These are phyloP conservation scores for Pygoscelis antarcticus DNA, from an alignment of 2,113 vertebrate genomes.

Conservation along the genomic window DNA sequence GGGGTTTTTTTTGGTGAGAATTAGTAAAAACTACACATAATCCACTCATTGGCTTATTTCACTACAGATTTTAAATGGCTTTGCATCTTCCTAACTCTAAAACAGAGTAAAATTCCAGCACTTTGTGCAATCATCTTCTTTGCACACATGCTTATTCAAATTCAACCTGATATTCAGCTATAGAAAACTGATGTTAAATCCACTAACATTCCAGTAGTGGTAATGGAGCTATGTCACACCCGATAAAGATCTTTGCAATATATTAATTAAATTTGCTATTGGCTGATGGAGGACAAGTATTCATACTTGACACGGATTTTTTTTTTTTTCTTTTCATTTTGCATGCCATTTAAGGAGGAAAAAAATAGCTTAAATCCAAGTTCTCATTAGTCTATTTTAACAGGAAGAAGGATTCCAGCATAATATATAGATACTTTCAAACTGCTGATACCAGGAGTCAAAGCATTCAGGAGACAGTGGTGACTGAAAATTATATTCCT, in stretches of 20 bases:
- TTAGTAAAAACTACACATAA: background rate
- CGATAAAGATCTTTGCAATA: background rate
- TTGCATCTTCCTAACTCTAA: background rate
- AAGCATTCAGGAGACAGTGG: constrained; percentile 6
- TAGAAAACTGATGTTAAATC: background rate
- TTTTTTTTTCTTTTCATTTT: background rate
- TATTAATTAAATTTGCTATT: background rate
- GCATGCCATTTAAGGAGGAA: background rate
- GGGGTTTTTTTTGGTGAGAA: background rate
- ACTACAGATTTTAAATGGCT: background rate
- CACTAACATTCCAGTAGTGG: background rate
- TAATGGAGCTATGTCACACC: background rate
- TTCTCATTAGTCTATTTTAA: background rate
- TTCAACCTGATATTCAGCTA: background rate
- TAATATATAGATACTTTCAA: background rate
- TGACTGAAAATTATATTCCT: constrained; percentile 43
- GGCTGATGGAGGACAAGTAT: background rate
- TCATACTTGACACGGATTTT: background rate
- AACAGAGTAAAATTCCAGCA: background rate
- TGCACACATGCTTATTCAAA: background rate
- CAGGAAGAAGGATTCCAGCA: background rate
- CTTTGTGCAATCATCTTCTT: background rate
- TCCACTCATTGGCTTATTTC: background rate
- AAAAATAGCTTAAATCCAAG: background rate
- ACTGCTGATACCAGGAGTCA: background rate